Conservation (phyloP, 2,113 vertebrate genomes). For the Parotia lawesii region DNA sequence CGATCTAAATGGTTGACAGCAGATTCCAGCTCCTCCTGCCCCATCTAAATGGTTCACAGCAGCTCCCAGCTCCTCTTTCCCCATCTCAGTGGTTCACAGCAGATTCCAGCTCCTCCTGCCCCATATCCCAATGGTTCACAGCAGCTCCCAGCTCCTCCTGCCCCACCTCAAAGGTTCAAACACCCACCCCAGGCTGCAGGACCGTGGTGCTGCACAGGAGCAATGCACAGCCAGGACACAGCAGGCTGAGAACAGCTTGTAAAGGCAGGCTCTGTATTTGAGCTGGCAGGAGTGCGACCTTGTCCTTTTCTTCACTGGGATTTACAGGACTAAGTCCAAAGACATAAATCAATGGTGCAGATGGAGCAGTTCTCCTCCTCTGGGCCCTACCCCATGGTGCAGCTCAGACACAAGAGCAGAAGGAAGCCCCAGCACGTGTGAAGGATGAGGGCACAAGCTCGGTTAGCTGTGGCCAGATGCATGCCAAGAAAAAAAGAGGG, state of each 20-base stretch:
- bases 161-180: background rate
- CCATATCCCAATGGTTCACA: too few relatives aligned
- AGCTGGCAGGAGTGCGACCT: background rate
- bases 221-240: background rate
- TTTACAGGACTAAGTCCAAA: background rate
- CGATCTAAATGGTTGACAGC: background rate
- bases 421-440: background rate
- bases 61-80: background rate
- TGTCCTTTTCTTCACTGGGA: background rate
- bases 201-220: background rate
- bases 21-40: background rate
- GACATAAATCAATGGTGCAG: background rate
- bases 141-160: background rate
- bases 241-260: background rate
- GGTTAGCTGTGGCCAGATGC: background rate
- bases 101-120: background rate
- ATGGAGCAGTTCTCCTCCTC: background rate
- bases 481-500: background rate
- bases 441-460: background rate
- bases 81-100: background rate
- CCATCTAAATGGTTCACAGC: background rate
- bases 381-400: background rate
- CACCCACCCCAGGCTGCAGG: background rate
- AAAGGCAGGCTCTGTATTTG: background rate
- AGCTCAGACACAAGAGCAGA: background rate